phyloP scores from a whole-genome alignment of 2,888 invertebrate genomes.

The Trimorus sp. region DNA sequence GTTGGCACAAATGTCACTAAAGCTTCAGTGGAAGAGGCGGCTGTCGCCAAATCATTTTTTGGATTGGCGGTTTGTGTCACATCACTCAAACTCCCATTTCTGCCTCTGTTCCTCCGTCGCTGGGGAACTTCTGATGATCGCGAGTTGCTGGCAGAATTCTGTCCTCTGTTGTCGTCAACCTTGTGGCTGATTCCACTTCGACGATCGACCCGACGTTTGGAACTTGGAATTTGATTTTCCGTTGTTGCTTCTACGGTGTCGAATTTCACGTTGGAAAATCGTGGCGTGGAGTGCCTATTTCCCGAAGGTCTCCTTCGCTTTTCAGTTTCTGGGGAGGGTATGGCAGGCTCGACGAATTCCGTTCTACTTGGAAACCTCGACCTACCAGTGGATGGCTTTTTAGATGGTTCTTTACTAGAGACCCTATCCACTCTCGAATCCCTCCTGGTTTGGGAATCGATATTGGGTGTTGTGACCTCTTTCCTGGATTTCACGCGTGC shows the following conservation, averaged over 20 bases:
- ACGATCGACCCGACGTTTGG: slow-evolving; percentile 29
- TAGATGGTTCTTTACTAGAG: slow-evolving; percentile 20
- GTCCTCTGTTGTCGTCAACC: neutral
- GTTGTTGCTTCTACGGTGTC: slow-evolving; percentile 37
- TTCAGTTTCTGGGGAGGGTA: slow-evolving; percentile 47
- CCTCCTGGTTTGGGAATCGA: slow-evolving; percentile 18
- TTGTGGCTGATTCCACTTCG: slow-evolving; percentile 17
- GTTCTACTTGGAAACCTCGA: slow-evolving; percentile 41
- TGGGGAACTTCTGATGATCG: slow-evolving; percentile 30
- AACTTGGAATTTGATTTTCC: slow-evolving; percentile 15
- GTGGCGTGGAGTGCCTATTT: slow-evolving; percentile 37
- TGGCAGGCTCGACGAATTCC: slow-evolving; percentile 32
- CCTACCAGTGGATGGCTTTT: slow-evolving; percentile 35
- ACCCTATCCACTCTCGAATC: slow-evolving; percentile 16
- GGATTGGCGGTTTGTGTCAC: neutral
- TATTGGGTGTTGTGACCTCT: slow-evolving; percentile 17
- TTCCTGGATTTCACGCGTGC: slow-evolving; percentile 23
- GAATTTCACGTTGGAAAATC: slow-evolving; percentile 56
- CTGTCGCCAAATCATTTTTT: slow-evolving; percentile 28
- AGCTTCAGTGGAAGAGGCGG: slow-evolving; percentile 44
- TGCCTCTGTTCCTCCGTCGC: slow-evolving; percentile 42
- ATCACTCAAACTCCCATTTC: slow-evolving; percentile 11
- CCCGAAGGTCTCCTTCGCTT: slow-evolving; percentile 62
- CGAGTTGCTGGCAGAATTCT: slow-evolving; percentile 1
- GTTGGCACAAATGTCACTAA: slow-evolving; percentile 37